phyloP scores from a whole-genome alignment of 2,888 invertebrate genomes.

The Sarcophaga caerulescens region DNA sequence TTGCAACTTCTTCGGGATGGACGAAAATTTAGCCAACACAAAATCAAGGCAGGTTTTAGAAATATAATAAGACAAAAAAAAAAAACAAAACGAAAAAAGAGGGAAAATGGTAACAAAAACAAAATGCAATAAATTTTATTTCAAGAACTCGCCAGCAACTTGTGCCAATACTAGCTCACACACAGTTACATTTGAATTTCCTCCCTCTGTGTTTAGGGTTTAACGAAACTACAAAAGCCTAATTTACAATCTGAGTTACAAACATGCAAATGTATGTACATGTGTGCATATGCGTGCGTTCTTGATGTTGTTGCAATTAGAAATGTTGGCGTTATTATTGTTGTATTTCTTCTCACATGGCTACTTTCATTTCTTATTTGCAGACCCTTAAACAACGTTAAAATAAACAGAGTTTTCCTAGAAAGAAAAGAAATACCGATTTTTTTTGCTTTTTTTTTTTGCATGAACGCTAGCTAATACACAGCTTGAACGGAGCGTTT shows the following conservation, averaged over 20 bases:
- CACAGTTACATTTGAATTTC: neutral
- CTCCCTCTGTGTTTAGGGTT: slow-evolving; percentile 11
- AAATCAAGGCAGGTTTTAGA: slow-evolving; percentile 44
- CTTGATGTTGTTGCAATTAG: slow-evolving; percentile 13
- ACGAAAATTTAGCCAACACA: slow-evolving; percentile 41
- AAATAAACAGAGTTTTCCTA: slow-evolving; percentile 41
- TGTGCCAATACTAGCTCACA: neutral
- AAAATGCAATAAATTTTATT: slow-evolving; percentile 21
- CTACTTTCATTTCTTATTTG: slow-evolving; percentile 30
- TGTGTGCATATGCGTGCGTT: neutral
- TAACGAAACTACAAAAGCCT: slow-evolving; percentile 5
- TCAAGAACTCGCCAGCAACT: slow-evolving; percentile 50
- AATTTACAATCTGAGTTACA: slow-evolving; percentile 14
- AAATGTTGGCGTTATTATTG: neutral
- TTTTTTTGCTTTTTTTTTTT: slow-evolving; percentile 5
- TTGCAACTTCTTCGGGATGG: slow-evolving; percentile 46
- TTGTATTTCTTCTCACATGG: slow-evolving; percentile 3
- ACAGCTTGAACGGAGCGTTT: slow-evolving; percentile 40
- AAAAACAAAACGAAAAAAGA: neutral
- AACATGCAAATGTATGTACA: neutral
- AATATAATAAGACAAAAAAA: slow-evolving; percentile 16
- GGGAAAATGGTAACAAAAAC: neutral
- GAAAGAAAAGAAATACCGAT: slow-evolving; percentile 26
- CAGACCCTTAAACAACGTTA: slow-evolving; percentile 32
- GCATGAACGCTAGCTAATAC: slow-evolving; percentile 9